phyloP scores from a whole-genome alignment of 1,140 invertebrate species.

The Calephelis nemesis region DNA sequence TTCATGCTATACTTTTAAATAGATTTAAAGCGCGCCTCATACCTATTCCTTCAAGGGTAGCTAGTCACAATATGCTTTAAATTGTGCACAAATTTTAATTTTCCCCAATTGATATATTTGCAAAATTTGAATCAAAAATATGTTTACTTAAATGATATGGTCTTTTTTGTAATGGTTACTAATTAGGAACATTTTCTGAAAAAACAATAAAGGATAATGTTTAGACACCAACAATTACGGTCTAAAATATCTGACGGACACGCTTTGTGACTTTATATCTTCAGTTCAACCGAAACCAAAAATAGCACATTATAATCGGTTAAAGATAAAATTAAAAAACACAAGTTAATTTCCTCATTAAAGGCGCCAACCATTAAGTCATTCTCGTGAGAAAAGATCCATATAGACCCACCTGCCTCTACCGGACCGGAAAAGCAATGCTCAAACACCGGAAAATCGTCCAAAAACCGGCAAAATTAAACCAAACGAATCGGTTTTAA shows the following conservation, averaged over 20 bases:
- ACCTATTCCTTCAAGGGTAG: too few species aligned
- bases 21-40: too few species aligned
- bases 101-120: too few species aligned
- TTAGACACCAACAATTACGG: neutral
- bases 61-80: too few species aligned
- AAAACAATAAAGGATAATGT: too few species aligned
- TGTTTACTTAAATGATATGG: too few species aligned
- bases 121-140: too few species aligned
- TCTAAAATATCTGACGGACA: neutral
- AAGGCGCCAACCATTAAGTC: constrained; percentile 40
- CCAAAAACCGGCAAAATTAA: constrained; percentile 70
- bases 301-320: constrained; percentile 8
- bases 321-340: constrained; percentile 2
- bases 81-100: too few species aligned
- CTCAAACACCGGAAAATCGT: constrained; percentile 71
- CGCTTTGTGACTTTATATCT: neutral
- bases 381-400: constrained; percentile 68
- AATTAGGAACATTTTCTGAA: too few species aligned
- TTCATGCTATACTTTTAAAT: too few species aligned
- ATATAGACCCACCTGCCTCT: constrained; percentile 57
- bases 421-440: constrained; percentile 66
- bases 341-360: constrained; percentile 50
- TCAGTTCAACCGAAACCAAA: neutral
- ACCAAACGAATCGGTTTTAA: constrained; percentile 60
- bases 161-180: too few species aligned